These are phyloP conservation scores for Lepidotrigona ventralis DNA, from an alignment of 1,140 invertebrate genomes.

Conservation along the genomic window DNA sequence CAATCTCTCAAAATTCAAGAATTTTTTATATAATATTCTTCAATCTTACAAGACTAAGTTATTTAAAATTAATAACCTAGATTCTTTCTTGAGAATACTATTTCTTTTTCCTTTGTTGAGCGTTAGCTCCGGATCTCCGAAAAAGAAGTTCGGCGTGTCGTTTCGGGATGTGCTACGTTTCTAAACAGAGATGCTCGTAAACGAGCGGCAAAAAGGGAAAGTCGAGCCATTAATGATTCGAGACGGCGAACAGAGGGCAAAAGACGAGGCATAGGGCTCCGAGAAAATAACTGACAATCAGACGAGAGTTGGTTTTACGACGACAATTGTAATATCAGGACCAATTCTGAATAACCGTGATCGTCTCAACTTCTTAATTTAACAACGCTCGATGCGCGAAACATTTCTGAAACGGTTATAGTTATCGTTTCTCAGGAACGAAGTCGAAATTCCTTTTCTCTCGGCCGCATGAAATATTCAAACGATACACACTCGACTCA, in stretches of 20 bases:
- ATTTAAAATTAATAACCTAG: not conserved
- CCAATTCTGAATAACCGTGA: conserved; percentile 30
- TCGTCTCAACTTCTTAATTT: not conserved
- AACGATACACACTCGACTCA: not conserved
- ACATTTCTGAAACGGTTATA: conserved; percentile 7
- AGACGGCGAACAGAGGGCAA: not conserved
- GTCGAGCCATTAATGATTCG: not conserved
- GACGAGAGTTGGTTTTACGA: conserved; percentile 3
- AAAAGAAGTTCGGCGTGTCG: too few relatives aligned
- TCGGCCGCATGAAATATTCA: conserved; percentile 23
- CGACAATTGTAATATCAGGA: not conserved
- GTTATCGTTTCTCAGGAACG: not conserved
- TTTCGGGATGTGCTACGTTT: not conserved
- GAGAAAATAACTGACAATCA: not conserved
- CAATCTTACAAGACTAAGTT: not conserved
- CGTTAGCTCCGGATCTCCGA: too few relatives aligned
- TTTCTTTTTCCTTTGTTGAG: too few relatives aligned
- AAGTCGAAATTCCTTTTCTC: conserved; percentile 5
- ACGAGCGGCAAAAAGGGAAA: not conserved
- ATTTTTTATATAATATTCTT: too few relatives aligned
- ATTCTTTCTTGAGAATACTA: not conserved
- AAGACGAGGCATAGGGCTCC: not conserved
- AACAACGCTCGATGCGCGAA: not conserved
- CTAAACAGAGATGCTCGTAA: not conserved
- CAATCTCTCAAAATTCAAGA: too few relatives aligned